phyloP scores from a whole-genome alignment of 2,888 invertebrate species.

The Cremastinae sp. region DNA sequence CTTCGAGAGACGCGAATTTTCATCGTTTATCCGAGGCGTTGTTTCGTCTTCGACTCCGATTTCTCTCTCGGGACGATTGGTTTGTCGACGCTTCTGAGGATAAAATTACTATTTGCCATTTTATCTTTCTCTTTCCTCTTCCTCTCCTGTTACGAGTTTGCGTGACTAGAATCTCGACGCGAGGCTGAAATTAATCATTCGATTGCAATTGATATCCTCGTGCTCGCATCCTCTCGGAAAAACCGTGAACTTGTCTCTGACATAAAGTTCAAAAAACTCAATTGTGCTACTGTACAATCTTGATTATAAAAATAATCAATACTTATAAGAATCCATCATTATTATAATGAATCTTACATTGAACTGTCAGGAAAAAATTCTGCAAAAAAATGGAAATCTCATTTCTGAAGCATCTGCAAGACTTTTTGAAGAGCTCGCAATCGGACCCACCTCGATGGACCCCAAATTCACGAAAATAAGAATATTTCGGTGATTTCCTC shows the following conservation, averaged over 20 bases:
- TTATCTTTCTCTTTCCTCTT: slow-evolving; percentile 44
- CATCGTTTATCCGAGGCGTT: slow-evolving; percentile 10
- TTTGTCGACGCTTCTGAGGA: slow-evolving; percentile 34
- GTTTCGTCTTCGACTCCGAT: slow-evolving; percentile 30
- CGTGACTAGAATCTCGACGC: slow-evolving; percentile 38
- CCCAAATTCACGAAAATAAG: not conserved
- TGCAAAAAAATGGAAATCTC: not conserved
- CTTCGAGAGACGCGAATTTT: slow-evolving; percentile 11
- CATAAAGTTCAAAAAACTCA: not conserved
- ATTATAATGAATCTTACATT: too few species aligned
- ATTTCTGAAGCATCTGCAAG: too few species aligned
- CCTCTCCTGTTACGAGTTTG: slow-evolving; percentile 29
- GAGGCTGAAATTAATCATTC: slow-evolving; percentile 36
- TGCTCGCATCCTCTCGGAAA: not conserved
- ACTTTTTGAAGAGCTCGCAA: too few species aligned
- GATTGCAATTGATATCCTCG: slow-evolving; percentile 31
- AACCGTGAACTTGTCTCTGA: too few species aligned
- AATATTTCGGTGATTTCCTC: not conserved
- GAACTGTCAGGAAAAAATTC: too few species aligned
- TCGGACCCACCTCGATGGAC: too few species aligned
- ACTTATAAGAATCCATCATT: too few species aligned
- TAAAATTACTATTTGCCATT: slow-evolving; percentile 62
- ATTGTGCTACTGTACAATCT: too few species aligned
- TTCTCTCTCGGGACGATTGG: slow-evolving; percentile 6
- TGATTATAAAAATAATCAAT: too few species aligned